Percentiles rank a stretch among this genome's conserved stretches.
These are phyloP conservation scores for Salticus scenicus DNA, from an alignment of 2,888 invertebrate species.

Conservation along the genomic window DNA sequence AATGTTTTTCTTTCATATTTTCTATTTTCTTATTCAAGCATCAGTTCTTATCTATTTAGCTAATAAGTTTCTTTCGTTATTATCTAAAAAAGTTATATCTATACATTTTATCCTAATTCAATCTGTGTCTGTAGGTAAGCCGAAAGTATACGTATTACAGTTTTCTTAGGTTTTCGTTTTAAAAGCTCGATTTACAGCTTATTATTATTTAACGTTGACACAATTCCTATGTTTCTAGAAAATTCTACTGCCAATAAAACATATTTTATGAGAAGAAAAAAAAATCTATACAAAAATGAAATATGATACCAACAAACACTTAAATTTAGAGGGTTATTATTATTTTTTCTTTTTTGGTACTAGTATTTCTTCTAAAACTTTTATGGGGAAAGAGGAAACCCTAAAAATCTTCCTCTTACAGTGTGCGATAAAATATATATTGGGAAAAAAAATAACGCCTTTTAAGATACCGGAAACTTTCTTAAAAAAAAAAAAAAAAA, in stretches of 20 bases:
- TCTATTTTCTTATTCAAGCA: too few species aligned
- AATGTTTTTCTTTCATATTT: too few species aligned
- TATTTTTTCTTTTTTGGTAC: neutral
- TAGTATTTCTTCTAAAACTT: neutral
- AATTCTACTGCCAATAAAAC: slow-evolving; percentile 1
- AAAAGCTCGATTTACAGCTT: neutral
- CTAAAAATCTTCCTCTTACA: neutral
- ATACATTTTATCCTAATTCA: too few species aligned
- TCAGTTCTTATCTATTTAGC: too few species aligned
- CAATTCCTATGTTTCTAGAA: neutral
- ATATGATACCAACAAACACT: neutral
- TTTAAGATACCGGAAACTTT: neutral
- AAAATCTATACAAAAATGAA: neutral
- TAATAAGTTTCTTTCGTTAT: too few species aligned
- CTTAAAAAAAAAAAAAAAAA: too few species aligned
- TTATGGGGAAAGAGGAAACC: neutral
- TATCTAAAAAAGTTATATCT: too few species aligned
- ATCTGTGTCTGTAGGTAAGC: too few species aligned
- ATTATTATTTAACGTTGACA: slow-evolving; percentile 4
- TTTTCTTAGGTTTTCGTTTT: neutral
- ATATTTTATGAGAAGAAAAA: neutral
- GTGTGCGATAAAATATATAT: neutral
- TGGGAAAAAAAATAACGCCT: neutral
- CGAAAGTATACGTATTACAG: neutral
- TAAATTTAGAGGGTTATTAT: too few species aligned